phyloP scores from a whole-genome alignment of 2,888 invertebrate species.

The Cremastinae sp. region DNA sequence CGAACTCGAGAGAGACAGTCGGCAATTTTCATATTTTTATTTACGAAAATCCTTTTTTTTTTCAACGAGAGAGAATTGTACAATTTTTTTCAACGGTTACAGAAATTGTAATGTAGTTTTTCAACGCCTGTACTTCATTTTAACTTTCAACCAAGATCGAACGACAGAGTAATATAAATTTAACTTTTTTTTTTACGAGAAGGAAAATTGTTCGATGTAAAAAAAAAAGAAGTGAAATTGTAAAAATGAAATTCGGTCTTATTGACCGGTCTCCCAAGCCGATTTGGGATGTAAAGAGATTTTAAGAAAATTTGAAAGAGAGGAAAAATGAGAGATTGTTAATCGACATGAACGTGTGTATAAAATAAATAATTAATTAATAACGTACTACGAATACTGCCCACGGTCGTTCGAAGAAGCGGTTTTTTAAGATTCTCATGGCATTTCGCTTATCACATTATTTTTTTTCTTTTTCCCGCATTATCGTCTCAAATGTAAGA shows the following conservation, averaged over 20 bases:
- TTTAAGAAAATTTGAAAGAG: not conserved
- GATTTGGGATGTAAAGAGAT: slow-evolving; percentile 53
- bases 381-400: slow-evolving; percentile 71
- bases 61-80: slow-evolving; percentile 2
- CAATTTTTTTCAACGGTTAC: not conserved
- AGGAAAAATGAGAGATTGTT: slow-evolving; percentile 64
- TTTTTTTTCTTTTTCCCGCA: not conserved
- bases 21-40: slow-evolving; percentile 41
- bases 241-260: slow-evolving; percentile 57
- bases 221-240: slow-evolving; percentile 20
- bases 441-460: not conserved
- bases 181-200: slow-evolving; percentile 1
- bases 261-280: slow-evolving; percentile 66
- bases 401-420: slow-evolving; percentile 69
- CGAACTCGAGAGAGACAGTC: slow-evolving; percentile 69
- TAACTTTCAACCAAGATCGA: too few species aligned
- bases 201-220: slow-evolving; percentile 39
- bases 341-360: slow-evolving; percentile 67
- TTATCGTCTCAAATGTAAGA: not conserved
- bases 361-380: slow-evolving; percentile 65
- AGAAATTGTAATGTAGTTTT: too few species aligned
- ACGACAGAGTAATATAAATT: not conserved
- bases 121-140: too few species aligned
- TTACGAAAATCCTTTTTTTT: too few species aligned
- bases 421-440: slow-evolving; percentile 22